Base-by-base conservation (phyloP, 2,888 invertebrate genomes). In the Neria commutata region DNA sequence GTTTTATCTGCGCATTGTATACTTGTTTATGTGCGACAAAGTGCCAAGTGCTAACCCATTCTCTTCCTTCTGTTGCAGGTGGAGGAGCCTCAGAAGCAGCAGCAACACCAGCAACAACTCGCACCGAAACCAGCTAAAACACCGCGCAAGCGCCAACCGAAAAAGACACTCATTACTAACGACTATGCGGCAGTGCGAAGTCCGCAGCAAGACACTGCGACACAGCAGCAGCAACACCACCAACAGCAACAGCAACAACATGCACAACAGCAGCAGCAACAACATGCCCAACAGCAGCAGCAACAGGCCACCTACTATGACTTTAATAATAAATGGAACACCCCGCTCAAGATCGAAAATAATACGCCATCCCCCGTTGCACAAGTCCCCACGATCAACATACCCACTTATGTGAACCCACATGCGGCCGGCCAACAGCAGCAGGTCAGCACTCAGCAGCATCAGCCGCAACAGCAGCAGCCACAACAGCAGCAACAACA, bases 311-410 rank as follows among this genome's bases (percentile, higher is more conserved):
- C 87, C 54, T 92, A 91, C 75, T 91, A 90, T 71, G 92, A 92
- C 78, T 91, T 91, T 71, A 92, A 91, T 71, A 92, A 90, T 71
- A 84, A 91, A 68, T 92, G 92, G 92, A 91, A 91, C 79, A 83
- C 91, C 55, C 88, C 90, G 24, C 69, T 77, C 17, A 79, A 80
- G 66, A 75, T 76, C 52, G 81, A 80, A 52, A 77, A 72, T 52
- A 77, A 72, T 67, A 67, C 79, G 8, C 66, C 68, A 42, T 74
- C 77, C 25, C 75, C 77, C 26, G 79, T 77, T 5, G 78, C 78
- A 45, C 76, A 76, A 61, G 71, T 73, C 61, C 68, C 78, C 48
- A 71, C 77, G 49, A 78, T 79, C 47, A 78, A 75, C 65, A 79
- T 78, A 72, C 78, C 67, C 58, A 77, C 77, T 63, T 77, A 77